Base-by-base conservation (phyloP, 2,888 invertebrate species). In the Hypselothyrea guttata region DNA sequence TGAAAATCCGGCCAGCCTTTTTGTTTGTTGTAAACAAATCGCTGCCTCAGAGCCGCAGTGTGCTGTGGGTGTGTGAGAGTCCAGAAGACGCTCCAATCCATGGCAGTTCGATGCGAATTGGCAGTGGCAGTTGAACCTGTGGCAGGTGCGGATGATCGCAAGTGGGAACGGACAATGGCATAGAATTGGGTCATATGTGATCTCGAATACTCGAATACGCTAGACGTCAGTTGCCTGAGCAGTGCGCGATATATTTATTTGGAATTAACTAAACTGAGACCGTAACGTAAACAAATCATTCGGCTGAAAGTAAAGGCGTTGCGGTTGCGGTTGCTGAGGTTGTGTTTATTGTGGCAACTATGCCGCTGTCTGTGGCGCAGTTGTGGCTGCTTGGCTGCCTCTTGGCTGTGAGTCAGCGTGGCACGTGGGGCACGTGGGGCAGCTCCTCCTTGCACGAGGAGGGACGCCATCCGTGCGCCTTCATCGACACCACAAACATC, bases 401-500 rank as follows among this genome's bases (percentile, higher is more conserved):
- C 9, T 7, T 64, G 3, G 9, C 46, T 12, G 34, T 65, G 42
- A 31, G 30, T 49, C 75, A 53, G 49, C 47, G 47, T 7, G 2
- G 48, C 16, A 51, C 64, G 40, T 58, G 59, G 22, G 55, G 54
- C 38, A 22, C n/a, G n/a, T n/a, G n/a, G n/a, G n/a, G n/a, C n/a
- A n/a, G n/a, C n/a, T n/a, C n/a, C n/a, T n/a, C n/a, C n/a, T n/a
- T n/a, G n/a, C 84, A 65, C 15, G 68, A 75, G 51, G 72, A 76
- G 57, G 64, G 60, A 7, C 83, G 77, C 22, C 81, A 87, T 47
- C 89, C 88, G 3, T 89, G 89, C 46, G 77, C 84, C 18, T 89
- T 86, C 44, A 84, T 86, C 18, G 88, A 89, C 22, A 85, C 89
- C 2, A 77, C 86, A 2, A 88, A 90, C 40, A 86, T 90, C 16